These are phyloP conservation scores for Gallinago nigripennis DNA, from an alignment of 2,797 vertebrate species.

Conservation along the genomic window DNA sequence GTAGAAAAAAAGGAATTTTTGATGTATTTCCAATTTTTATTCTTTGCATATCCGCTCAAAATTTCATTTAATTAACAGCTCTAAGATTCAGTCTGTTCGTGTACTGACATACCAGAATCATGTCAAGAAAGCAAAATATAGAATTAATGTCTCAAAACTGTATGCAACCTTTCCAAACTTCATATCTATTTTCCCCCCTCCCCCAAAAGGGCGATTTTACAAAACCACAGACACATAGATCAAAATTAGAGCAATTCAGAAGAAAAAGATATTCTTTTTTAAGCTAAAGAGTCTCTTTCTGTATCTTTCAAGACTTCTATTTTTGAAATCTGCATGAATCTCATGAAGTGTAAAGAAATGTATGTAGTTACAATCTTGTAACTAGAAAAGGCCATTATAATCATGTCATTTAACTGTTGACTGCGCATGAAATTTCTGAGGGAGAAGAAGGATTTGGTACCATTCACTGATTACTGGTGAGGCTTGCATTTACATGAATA, in stretches of 20 bases:
- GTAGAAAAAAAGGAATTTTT: background rate
- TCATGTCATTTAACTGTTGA: background rate
- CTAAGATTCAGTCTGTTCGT: constrained; percentile 22
- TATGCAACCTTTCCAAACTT: background rate
- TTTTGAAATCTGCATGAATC: background rate
- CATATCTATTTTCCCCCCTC: background rate
- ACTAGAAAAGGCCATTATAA: background rate
- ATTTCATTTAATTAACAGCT: constrained; percentile 44
- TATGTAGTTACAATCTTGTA: background rate
- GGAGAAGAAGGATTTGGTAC: background rate
- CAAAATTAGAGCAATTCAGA: background rate
- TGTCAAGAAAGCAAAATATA: constrained; percentile 32
- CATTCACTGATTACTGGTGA: background rate
- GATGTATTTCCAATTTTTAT: constrained; percentile 30
- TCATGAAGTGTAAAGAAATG: background rate
- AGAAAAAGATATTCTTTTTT: background rate
- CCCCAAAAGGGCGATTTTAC: background rate
- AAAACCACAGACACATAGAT: background rate
- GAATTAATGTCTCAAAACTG: background rate
- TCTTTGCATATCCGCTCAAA: constrained; percentile 11
- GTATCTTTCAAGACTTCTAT: background rate
- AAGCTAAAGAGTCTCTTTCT: background rate
- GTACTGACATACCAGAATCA: constrained; percentile 17
- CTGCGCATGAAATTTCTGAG: background rate
- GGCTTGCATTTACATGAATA: background rate